phyloP scores from a whole-genome alignment of 1,140 invertebrate genomes.

The Drosophila tropicalis region DNA sequence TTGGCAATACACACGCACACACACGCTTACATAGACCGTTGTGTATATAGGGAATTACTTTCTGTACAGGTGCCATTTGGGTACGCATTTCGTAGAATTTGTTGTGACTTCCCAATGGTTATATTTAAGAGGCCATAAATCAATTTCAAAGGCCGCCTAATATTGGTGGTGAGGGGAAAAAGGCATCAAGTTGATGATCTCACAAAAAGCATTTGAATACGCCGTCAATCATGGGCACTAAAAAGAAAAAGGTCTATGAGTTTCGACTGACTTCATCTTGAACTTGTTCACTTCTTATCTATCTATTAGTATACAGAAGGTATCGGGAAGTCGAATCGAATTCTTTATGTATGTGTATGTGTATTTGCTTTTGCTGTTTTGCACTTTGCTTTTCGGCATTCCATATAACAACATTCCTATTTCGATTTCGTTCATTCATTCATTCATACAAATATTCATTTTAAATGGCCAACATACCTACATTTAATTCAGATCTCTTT shows the following conservation, averaged over 20 bases:
- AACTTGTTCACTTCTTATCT: not conserved
- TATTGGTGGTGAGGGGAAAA: constrained; percentile 20
- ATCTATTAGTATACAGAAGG: not conserved
- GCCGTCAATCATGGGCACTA: not conserved
- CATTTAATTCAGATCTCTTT: constrained; percentile 14
- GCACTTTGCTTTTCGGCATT: constrained; percentile 6
- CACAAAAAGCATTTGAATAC: constrained; percentile 23
- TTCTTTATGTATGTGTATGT: not conserved
- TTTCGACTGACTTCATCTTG: not conserved
- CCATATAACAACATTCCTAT: not conserved
- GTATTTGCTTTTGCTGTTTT: not conserved
- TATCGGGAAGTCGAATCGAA: not conserved
- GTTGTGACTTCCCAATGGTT: constrained; percentile 32
- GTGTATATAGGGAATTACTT: not conserved
- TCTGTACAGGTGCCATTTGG: constrained; percentile 22
- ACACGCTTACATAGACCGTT: not conserved
- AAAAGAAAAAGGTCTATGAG: not conserved
- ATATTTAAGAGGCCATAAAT: constrained; percentile 34
- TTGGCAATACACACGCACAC: constrained; percentile 41
- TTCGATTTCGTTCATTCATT: constrained; percentile 4
- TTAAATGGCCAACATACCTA: not conserved
- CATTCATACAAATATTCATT: not conserved
- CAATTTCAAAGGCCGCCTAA: constrained; percentile 42
- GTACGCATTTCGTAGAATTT: constrained; percentile 32
- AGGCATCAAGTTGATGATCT: constrained; percentile 35